Percentiles rank a stretch among this genome's conserved stretches.
Conservation (phyloP, 2,113 vertebrate species). For the Lepisosteus oculatus region DNA sequence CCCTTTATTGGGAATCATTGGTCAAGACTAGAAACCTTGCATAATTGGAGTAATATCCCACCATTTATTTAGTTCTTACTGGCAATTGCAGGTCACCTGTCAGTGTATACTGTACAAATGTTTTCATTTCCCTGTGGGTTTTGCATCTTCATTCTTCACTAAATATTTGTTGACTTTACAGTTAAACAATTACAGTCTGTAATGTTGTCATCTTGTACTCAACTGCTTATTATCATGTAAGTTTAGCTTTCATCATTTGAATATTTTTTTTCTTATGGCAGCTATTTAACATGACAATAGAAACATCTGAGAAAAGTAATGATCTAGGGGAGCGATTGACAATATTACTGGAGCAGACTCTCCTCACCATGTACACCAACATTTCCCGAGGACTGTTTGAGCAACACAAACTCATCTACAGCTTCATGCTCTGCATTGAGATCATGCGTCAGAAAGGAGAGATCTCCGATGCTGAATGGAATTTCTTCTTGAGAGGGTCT, state of each 20-base stretch:
- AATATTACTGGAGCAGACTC: slow-evolving; percentile 61
- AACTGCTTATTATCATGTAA: too few species aligned
- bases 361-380: slow-evolving; percentile 58
- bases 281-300: slow-evolving; percentile 72
- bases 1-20: too few species aligned
- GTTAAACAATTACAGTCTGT: too few species aligned
- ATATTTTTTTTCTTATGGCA: slow-evolving; percentile 39
- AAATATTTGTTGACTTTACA: too few species aligned
- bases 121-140: too few species aligned
- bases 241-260: neutral
- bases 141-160: too few species aligned
- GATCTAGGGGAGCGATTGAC: slow-evolving; percentile 60
- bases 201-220: too few species aligned
- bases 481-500: slow-evolving; percentile 63
- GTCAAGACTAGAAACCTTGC: too few species aligned
- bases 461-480: slow-evolving; percentile 66
- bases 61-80: too few species aligned
- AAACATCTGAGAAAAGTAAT: slow-evolving; percentile 53
- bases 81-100: too few species aligned
- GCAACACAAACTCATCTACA: slow-evolving; percentile 75
- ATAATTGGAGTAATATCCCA: too few species aligned
- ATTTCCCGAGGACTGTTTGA: slow-evolving; percentile 72
- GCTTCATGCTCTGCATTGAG: slow-evolving; percentile 74
- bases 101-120: too few species aligned
- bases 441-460: slow-evolving; percentile 60